Evolutionary conservation across 2,888 invertebrate genomes (phyloP).

Genomic region (Tethea ocularis): DNA sequence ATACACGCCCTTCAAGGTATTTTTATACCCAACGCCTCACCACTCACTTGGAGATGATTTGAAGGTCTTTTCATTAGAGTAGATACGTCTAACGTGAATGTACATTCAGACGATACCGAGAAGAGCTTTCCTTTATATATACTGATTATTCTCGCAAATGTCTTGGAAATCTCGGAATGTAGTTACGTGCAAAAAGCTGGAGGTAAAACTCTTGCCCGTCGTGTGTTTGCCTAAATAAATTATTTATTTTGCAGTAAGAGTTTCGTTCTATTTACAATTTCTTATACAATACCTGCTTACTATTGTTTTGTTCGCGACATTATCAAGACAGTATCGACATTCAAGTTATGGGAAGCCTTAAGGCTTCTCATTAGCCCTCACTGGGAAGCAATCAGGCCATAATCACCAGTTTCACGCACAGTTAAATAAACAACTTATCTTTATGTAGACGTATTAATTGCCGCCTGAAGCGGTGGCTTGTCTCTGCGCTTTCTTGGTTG

Average conservation of each 20-base stretch:
- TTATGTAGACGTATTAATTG: conserved; percentile 35
- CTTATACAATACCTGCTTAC: too few species aligned
- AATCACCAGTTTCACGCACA: neutral
- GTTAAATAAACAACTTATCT: conserved; percentile 21
- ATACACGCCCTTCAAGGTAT: conserved; percentile 3
- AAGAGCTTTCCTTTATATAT: neutral
- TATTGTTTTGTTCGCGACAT: neutral
- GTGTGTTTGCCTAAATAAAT: neutral
- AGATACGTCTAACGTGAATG: too few species aligned
- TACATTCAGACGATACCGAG: neutral
- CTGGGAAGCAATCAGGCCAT: neutral
- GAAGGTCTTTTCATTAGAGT: neutral
- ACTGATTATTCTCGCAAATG: neutral
- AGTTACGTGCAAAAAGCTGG: neutral
- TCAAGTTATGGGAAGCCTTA: neutral
- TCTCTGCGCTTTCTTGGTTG: neutral
- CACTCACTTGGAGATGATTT: neutral
- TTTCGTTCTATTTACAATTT: neutral
- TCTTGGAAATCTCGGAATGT: neutral
- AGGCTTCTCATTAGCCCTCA: neutral
- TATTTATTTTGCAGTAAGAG: neutral
- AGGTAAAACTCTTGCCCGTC: neutral
- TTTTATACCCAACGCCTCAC: neutral
- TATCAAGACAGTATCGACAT: neutral
- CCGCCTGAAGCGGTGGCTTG: conserved; percentile 23